Percentiles rank a stretch among this genome's conserved stretches.
Evolutionary conservation across 1,140 invertebrate species (phyloP).

Genomic region (Spodoptera litura): DNA sequence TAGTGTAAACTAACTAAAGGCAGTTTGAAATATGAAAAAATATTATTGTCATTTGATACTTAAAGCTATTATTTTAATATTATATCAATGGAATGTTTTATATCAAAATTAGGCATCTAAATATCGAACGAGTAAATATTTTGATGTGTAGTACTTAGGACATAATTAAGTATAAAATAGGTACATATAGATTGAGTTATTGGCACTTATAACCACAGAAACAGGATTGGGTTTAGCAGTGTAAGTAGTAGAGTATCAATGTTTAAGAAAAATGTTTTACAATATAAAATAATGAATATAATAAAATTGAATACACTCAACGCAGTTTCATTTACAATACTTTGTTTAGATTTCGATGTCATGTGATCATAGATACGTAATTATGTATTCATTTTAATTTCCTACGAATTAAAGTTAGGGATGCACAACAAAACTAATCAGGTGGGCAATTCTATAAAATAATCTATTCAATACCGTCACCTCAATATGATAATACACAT

Average conservation of each 20-base stretch:
- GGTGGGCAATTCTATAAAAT: conserved; percentile 33
- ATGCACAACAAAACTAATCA: conserved; percentile 21
- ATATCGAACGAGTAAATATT: conserved; percentile 39
- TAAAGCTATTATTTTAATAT: conserved; percentile 54
- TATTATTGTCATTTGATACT: conserved; percentile 73
- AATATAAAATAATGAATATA: conserved; percentile 34
- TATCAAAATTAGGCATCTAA: conserved; percentile 45
- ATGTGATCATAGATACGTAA: conserved; percentile 26
- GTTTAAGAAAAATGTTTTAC: conserved; percentile 34
- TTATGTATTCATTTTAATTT: conserved; percentile 8
- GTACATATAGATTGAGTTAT: conserved; percentile 42
- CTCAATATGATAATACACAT: conserved; percentile 11
- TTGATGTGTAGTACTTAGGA: conserved; percentile 36
- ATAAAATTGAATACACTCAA: not conserved
- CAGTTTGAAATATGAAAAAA: conserved; percentile 65
- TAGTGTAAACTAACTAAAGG: conserved; percentile 62
- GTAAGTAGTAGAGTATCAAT: conserved; percentile 20
- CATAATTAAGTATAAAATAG: conserved; percentile 32
- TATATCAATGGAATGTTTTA: conserved; percentile 63
- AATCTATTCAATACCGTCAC: conserved; percentile 25
- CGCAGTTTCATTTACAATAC: conserved; percentile 35
- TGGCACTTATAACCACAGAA: conserved; percentile 45
- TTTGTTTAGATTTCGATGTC: conserved; percentile 40
- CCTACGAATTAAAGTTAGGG: conserved; percentile 8
- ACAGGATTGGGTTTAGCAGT: conserved; percentile 17